Evolutionary conservation across 2,113 vertebrate genomes (phyloP).

Genomic region (Dromas ardeola): DNA sequence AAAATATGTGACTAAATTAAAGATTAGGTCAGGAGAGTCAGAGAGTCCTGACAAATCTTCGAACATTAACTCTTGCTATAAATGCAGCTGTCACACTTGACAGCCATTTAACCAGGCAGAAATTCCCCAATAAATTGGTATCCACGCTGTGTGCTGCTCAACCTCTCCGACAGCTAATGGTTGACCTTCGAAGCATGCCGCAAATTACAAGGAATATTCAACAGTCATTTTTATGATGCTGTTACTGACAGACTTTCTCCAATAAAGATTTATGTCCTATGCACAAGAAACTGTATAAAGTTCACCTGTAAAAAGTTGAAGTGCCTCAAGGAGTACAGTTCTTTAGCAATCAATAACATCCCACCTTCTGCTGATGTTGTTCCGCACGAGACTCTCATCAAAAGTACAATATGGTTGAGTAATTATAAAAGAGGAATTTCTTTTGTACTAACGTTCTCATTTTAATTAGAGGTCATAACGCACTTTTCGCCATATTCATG

Average conservation of each 20-base stretch:
- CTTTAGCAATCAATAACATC: neutral
- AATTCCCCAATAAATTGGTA: constrained; percentile 13
- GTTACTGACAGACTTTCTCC: neutral
- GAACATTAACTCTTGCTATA: neutral
- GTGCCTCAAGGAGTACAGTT: neutral
- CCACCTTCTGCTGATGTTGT: neutral
- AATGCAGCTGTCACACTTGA: constrained; percentile 15
- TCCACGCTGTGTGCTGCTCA: neutral
- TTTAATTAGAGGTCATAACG: neutral
- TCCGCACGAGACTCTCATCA: neutral
- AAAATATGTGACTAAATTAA: constrained; percentile 33
- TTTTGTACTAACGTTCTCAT: neutral
- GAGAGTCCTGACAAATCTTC: neutral
- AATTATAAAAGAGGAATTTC: neutral
- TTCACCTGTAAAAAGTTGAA: neutral
- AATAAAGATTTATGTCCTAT: neutral
- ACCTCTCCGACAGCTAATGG: neutral
- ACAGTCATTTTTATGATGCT: neutral
- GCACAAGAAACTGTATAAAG: neutral
- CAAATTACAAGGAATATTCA: constrained; percentile 40
- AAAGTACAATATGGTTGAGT: neutral
- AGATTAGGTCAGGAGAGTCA: neutral
- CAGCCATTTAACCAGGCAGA: constrained; percentile 6
- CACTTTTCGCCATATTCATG: neutral
- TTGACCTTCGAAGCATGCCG: neutral